Evolutionary conservation across 2,888 invertebrate genomes (phyloP).

Genomic region (Melieria picta): DNA sequence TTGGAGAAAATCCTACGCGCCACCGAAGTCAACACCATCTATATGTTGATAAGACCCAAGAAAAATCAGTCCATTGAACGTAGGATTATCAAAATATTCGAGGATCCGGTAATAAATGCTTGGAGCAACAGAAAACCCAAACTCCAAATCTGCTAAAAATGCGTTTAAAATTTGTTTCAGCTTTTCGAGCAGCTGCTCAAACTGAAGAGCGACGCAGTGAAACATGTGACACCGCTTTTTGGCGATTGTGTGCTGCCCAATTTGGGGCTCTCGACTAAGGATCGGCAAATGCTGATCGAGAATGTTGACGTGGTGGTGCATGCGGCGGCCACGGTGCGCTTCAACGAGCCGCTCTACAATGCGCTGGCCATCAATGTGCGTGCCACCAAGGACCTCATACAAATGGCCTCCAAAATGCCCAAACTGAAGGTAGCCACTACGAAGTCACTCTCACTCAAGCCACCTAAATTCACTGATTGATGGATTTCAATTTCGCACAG

Average conservation of each 20-base stretch:
- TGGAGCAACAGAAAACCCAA: not conserved
- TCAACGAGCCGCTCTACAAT: constrained; percentile 75
- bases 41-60: constrained; percentile 24
- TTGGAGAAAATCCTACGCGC: constrained; percentile 33
- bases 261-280: constrained; percentile 62
- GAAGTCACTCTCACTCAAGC: constrained; percentile 53
- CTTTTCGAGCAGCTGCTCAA: constrained; percentile 47
- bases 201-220: not conserved
- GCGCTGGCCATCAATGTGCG: constrained; percentile 77
- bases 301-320: constrained; percentile 77
- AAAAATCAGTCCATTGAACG: no score
- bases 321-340: constrained; percentile 88
- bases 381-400: constrained; percentile 74
- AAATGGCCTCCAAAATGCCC: constrained; percentile 72
- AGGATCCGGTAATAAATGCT: no score
- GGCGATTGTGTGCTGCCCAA: constrained; percentile 64
- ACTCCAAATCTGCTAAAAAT: not conserved
- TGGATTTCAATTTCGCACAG: constrained; percentile 66
- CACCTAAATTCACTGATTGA: constrained; percentile 71
- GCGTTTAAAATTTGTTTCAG: constrained; percentile 30
- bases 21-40: constrained; percentile 31
- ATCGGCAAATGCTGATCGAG: constrained; percentile 55
- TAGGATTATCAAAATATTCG: no score
- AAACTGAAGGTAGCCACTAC: constrained; percentile 69
- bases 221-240: constrained; percentile 57